Base-by-base conservation (phyloP, 1,140 invertebrate species). In the Drosophila varians region DNA sequence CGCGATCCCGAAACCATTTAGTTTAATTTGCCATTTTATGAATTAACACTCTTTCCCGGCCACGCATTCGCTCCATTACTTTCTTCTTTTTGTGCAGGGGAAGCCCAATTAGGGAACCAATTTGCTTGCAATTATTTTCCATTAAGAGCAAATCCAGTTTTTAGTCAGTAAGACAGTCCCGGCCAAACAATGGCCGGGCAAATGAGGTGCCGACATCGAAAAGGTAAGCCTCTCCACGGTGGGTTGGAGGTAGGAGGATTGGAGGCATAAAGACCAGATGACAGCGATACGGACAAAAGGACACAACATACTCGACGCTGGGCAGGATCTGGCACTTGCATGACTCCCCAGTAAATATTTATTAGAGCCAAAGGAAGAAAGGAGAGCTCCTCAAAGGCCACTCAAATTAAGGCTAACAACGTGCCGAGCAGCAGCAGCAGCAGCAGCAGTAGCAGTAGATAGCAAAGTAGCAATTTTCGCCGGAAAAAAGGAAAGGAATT, bases 351-450 rank as follows among this genome's bases (percentile, higher is more conserved):
- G 80, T 86, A 86, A 86, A 86, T 80, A 84, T 84, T 84, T 84
- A 76, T 86, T 64, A 64, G 78, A 80, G 46, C 16, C 54, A 45
- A 25, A 26, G 49, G 31, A 45, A 19, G 47, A 47, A 11, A 46
- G 66, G 61, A 57, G 52, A 46, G 58, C 66, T 62, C 36, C 72
- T 86, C 80, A 80, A 84, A 86, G 77, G 82, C 80, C 80, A 87
- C 80, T 86, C 80, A 87, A 86, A 87, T 84, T 84, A 84, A 76
- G 79, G 76, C 83, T 84, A 84, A 84, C 79, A 86, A 84, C 76
- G 72, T 82, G 64, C 60, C 23, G 14, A 18, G 47, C 72, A 55
- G 14, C 45, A 45, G 19, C n/a, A n/a, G 16, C 51, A 70, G 46
- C 38, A 71, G 26, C 49, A 46, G 12, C 52, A 28, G 25, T 40